These are phyloP conservation scores for Dipodomys spectabilis DNA, from an alignment of 2,113 vertebrate genomes.

Conservation along the genomic window DNA sequence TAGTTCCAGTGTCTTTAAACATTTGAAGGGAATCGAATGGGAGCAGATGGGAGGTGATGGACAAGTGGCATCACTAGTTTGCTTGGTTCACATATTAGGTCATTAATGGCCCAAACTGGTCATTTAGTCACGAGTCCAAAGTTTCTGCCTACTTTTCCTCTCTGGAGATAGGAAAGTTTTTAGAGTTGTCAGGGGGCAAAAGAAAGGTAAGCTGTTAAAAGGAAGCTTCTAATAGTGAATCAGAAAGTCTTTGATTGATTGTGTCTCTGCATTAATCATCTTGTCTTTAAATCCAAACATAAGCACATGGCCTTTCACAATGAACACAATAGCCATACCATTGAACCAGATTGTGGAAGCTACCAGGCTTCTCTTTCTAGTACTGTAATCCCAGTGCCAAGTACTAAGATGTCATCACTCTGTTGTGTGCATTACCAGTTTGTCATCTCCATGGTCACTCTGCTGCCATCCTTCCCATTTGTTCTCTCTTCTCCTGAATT, in stretches of 20 bases:
- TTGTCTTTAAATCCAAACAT: conserved; percentile 34
- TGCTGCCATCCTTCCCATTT: neutral
- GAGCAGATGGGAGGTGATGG: neutral
- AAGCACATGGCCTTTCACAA: neutral
- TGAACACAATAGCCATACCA: neutral
- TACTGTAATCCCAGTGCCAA: neutral
- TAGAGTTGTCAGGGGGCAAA: neutral
- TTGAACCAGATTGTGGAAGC: neutral
- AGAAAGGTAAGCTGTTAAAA: neutral
- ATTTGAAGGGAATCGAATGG: conserved; percentile 14
- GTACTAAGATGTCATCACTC: neutral
- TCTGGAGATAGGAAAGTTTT: neutral
- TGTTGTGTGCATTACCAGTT: neutral
- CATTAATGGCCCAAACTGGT: neutral
- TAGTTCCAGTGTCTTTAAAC: neutral
- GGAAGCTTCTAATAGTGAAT: neutral
- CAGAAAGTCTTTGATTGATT: neutral
- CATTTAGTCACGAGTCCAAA: neutral
- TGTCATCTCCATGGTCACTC: neutral
- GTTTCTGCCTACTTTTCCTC: neutral
- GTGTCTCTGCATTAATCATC: neutral
- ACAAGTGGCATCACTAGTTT: neutral
- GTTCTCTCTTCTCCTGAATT: conserved; percentile 12
- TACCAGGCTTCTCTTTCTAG: neutral
- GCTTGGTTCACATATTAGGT: neutral